Base-by-base conservation (phyloP, 2,113 vertebrate genomes). In the Tupaia chinensis region DNA sequence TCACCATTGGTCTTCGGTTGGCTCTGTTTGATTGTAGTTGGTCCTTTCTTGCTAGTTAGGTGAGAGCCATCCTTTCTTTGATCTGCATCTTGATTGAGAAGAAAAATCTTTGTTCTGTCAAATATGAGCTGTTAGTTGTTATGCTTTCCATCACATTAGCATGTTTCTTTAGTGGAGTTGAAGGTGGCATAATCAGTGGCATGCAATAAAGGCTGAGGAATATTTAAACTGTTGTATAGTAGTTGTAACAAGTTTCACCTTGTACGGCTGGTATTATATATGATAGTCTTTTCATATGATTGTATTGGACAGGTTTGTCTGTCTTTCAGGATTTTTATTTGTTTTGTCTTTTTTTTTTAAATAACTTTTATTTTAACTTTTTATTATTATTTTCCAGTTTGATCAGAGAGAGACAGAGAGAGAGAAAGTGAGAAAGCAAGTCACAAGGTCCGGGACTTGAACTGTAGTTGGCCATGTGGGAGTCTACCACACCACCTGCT, bases 291-390 rank as follows among this genome's bases (percentile, higher is more conserved):
- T 79, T 78, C 63, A 9, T 61, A 34, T 22, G 61, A 25, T 80
- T 58, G 15, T 44, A 63, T 53, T 87, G 72, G 56, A 23, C 63
- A 90, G 22, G 72, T 78, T 17, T 73, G n/a, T 89, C 23, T 79
- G 76, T 69, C 22, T 74, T 86, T 0, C 5, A 69, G 69, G 53
- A 29, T 95, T 95, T 90, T 76, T 89, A 79, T 93, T 63, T 58
- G 60, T 80, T 84, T 61, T 68, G 19, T 69, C n/a, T 58, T 2
- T 87, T 70, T 78, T 66, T 74, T 44, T 44, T 3, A 44, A 44
- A 44, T 3, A 44, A 44, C 3, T n/a, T 56, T 78, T 70, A n/a
- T 69, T 87, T 54, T 63, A 44, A 44, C 44, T 44, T 44, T n/a
- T n/a, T n/a, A 44, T 44, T 44, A 44, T 44, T 44, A 44, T 44